Percentiles rank a stretch among this genome's conserved stretches.
Evolutionary conservation across 2,888 invertebrate species (phyloP).

Genomic region (Diaperis boleti): DNA sequence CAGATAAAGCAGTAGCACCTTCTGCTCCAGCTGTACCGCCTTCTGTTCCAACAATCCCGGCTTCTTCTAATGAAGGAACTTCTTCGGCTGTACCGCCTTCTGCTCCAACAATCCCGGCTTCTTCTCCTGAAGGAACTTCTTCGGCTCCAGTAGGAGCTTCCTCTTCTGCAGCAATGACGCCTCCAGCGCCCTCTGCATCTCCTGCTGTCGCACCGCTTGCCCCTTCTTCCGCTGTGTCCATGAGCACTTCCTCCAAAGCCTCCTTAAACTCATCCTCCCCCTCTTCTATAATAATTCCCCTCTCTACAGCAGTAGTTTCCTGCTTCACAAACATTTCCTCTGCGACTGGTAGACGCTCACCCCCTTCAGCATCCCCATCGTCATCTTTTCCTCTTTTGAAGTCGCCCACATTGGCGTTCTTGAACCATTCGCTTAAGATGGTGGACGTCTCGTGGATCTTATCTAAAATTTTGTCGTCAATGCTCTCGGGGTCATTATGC

Average conservation of each 20-base stretch:
- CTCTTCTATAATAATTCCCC: neutral
- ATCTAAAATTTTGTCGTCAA: constrained; percentile 51
- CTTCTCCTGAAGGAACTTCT: too few relatives aligned
- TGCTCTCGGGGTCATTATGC: constrained; percentile 53
- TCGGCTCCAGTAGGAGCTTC: too few relatives aligned
- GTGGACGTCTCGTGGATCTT: constrained; percentile 56
- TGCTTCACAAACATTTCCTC: neutral
- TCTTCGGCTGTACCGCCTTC: too few relatives aligned
- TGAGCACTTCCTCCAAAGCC: neutral
- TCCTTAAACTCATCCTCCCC: neutral
- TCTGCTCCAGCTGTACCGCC: neutral
- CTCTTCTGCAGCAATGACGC: constrained; percentile 2
- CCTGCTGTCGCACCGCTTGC: constrained; percentile 4
- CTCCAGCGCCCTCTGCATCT: constrained; percentile 1
- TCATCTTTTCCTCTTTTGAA: constrained; percentile 12
- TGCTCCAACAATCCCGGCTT: too few relatives aligned
- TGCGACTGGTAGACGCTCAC: constrained; percentile 5
- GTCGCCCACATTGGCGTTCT: neutral
- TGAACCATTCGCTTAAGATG: constrained; percentile 50
- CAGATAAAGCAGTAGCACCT: neutral
- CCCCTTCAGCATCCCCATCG: neutral
- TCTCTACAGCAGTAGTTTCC: neutral
- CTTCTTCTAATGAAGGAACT: neutral
- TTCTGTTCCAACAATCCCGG: neutral
- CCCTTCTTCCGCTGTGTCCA: neutral